A percentile compares a stretch with the other conserved stretches of the same genome.
Conservation (phyloP, 2,888 invertebrate species). For the Rotaria socialis region DNA sequence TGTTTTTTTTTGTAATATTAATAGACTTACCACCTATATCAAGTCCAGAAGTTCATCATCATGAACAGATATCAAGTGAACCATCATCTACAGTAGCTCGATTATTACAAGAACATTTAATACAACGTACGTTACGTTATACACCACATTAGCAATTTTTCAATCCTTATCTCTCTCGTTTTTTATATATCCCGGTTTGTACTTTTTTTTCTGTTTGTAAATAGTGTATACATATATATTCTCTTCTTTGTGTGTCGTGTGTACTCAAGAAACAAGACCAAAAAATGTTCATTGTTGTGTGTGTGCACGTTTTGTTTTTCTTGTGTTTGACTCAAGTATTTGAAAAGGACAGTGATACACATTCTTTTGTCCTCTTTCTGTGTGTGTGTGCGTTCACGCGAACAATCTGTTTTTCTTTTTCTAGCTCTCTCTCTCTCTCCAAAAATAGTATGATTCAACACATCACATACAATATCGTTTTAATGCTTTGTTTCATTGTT, state of each 20-base stretch:
- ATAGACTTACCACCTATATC: neutral
- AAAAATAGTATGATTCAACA: slow-evolving; percentile 10
- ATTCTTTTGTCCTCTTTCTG: neutral
- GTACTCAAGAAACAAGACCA: slow-evolving; percentile 29
- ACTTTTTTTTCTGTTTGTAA: slow-evolving; percentile 15
- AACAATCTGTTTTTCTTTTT: neutral
- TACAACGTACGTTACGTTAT: neutral
- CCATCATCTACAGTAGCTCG: neutral
- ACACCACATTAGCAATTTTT: neutral
- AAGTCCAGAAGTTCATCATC: slow-evolving; percentile 25
- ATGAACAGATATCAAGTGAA: slow-evolving; percentile 3
- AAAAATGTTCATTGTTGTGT: neutral
- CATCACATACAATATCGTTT: slow-evolving; percentile 18
- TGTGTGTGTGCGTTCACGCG: neutral
- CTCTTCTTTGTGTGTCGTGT: neutral
- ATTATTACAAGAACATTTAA: neutral
- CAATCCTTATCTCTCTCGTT: neutral
- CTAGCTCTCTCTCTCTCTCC: neutral
- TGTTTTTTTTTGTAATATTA: no score
- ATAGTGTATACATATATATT: slow-evolving; percentile 21
- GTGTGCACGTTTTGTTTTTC: neutral
- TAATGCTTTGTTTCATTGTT: slow-evolving; percentile 8
- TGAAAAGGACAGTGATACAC: slow-evolving; percentile 16
- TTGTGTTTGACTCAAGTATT: slow-evolving; percentile 2
- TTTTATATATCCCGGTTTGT: neutral